Conservation (phyloP, 2,113 vertebrate species). For the Myotis davidii region DNA sequence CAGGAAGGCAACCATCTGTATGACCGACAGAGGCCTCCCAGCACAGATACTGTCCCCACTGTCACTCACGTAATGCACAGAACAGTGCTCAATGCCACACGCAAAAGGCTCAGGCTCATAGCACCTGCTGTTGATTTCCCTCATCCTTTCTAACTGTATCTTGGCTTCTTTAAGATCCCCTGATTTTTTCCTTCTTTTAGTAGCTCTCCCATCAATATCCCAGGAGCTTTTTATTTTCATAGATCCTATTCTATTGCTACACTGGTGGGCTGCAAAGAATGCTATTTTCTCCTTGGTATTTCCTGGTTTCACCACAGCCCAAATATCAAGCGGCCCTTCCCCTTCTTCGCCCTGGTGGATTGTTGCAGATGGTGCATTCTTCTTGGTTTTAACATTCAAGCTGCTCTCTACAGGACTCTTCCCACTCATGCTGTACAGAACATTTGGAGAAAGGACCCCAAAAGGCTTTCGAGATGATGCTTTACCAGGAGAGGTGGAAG, state of each 20-base stretch:
- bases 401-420: conserved; percentile 77
- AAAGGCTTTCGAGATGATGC: conserved; percentile 85
- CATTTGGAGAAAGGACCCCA: conserved; percentile 89
- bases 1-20: conserved; percentile 95
- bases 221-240: conserved; percentile 92
- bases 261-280: conserved; percentile 92
- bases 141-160: conserved; percentile 85
- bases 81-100: conserved; percentile 85
- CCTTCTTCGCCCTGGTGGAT: conserved; percentile 88
- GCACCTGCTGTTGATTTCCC: conserved; percentile 80
- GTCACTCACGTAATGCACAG: conserved; percentile 80
- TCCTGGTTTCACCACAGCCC: conserved; percentile 95
- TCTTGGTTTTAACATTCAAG: conserved; percentile 78
- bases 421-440: conserved; percentile 85
- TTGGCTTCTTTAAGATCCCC: conserved; percentile 86
- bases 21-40: conserved; percentile 89
- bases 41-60: conserved; percentile 70
- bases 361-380: conserved; percentile 71
- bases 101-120: conserved; percentile 83
- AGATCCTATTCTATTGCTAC: conserved; percentile 81
- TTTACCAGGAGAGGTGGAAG: conserved; percentile 75
- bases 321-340: conserved; percentile 89
- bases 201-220: conserved; percentile 90
- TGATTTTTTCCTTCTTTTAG: conserved; percentile 91
- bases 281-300: conserved; percentile 98